These are phyloP conservation scores for Drosophila sturtevanti DNA, from an alignment of 1,140 invertebrate species.

Conservation along the genomic window DNA sequence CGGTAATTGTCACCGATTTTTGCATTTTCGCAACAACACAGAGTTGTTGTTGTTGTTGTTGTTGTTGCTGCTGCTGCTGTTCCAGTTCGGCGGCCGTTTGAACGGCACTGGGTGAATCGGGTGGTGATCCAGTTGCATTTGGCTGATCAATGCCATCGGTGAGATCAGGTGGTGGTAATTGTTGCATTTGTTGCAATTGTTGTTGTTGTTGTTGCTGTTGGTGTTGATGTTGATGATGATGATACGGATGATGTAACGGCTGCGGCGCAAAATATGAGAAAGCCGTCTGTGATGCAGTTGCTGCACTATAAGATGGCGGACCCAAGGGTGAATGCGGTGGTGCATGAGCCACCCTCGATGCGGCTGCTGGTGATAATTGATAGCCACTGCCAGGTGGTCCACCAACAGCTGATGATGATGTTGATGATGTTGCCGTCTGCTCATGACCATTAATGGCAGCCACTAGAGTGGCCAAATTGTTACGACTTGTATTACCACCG, in stretches of 20 bases:
- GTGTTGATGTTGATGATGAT: constrained; percentile 58
- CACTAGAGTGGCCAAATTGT: constrained; percentile 76
- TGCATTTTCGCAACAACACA: constrained; percentile 83
- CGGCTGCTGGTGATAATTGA: constrained; percentile 66
- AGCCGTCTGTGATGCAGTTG: constrained; percentile 57
- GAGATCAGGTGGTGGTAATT: constrained; percentile 59
- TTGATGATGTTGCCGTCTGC: constrained; percentile 16
- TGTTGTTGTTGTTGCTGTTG: constrained; percentile 78
- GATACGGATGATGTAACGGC: constrained; percentile 51
- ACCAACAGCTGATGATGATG: constrained; percentile 10
- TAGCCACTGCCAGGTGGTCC: constrained; percentile 42
- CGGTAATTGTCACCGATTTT: constrained; percentile 86
- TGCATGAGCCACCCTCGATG: constrained; percentile 63
- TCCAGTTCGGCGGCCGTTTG: constrained; percentile 51
- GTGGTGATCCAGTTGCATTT: constrained; percentile 32
- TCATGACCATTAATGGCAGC: constrained; percentile 80
- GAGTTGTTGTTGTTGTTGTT: no score
- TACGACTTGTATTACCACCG: constrained; percentile 68
- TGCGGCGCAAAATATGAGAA: constrained; percentile 61
- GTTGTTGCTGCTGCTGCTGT: no score
- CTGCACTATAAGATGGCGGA: constrained; percentile 68
- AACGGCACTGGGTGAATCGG: constrained; percentile 42
- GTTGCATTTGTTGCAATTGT: constrained; percentile 48
- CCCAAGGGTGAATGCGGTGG: constrained; percentile 49
- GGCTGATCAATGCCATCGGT: constrained; percentile 63